phyloP scores from a whole-genome alignment of 2,113 vertebrate species.

The Paedocypris sp. region DNA sequence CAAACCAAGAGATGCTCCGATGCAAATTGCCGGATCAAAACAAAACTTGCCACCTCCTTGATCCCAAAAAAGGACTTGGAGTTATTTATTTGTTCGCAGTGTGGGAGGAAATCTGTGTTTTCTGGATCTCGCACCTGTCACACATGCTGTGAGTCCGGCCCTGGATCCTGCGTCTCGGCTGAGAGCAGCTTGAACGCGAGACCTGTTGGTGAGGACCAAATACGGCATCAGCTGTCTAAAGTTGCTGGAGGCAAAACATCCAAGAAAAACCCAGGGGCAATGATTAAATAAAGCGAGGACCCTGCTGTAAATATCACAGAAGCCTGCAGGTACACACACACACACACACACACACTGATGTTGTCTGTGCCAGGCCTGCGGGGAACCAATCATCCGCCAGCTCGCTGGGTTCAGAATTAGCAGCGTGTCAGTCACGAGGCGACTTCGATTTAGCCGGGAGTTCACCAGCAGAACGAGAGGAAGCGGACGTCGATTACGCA shows the following conservation, averaged over 20 bases:
- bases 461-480: neutral
- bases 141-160: conserved; percentile 9
- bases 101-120: no score
- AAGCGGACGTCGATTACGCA: neutral
- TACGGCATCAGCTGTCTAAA: conserved; percentile 22
- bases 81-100: no score
- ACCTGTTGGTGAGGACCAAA: conserved; percentile 22
- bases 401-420: neutral
- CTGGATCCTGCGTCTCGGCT: neutral
- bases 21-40: no score
- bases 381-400: conserved; percentile 2
- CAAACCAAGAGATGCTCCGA: no score
- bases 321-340: neutral
- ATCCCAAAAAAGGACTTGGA: no score
- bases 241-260: conserved; percentile 25
- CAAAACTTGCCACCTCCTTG: no score
- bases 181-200: conserved; percentile 13
- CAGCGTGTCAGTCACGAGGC: neutral
- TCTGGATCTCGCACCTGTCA: conserved; percentile 30
- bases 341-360: neutral
- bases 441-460: neutral
- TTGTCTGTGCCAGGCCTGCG: neutral
- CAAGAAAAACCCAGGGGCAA: conserved; percentile 16
- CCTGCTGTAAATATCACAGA: conserved; percentile 21
- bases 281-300: conserved; percentile 35